Conservation (phyloP, 2,888 invertebrate genomes). For the Beris chalybata region DNA sequence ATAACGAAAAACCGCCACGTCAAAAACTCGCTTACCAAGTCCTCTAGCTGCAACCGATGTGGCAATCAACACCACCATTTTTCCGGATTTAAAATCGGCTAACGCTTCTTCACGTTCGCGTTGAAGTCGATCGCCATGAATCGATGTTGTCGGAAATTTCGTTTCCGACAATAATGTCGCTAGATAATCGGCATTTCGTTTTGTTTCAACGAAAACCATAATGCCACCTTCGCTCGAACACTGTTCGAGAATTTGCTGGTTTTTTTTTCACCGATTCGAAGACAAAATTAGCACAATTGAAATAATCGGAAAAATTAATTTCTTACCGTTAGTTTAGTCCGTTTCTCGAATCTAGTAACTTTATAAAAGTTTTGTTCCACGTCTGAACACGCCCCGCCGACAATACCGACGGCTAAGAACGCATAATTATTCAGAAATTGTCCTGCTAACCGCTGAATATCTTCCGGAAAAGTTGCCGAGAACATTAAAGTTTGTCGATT, state of each 20-base stretch:
- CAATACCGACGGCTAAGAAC: slow-evolving; percentile 88
- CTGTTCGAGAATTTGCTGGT: slow-evolving; percentile 47
- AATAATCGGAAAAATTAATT: slow-evolving; percentile 49
- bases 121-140: slow-evolving; percentile 97
- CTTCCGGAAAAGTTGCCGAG: slow-evolving; percentile 98
- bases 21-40: slow-evolving; percentile 60
- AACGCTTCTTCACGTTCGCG: slow-evolving; percentile 95
- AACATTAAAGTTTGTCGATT: slow-evolving; percentile 99
- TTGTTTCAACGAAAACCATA: slow-evolving; percentile 89
- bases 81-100: slow-evolving; percentile 79
- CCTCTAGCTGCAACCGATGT: slow-evolving; percentile 95
- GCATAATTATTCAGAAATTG: slow-evolving; percentile 78
- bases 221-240: slow-evolving; percentile 56
- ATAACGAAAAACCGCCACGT: not conserved
- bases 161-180: slow-evolving; percentile 80
- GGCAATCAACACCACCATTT: slow-evolving; percentile 82
- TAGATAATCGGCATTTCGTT: slow-evolving; percentile 86
- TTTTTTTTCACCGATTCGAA: not conserved
- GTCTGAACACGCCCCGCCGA: slow-evolving; percentile 91
- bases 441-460: slow-evolving; percentile 85
- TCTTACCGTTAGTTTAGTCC: slow-evolving; percentile 65
- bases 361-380: slow-evolving; percentile 79
- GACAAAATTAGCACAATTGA: slow-evolving; percentile 48
- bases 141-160: slow-evolving; percentile 89
- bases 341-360: slow-evolving; percentile 73